These are phyloP conservation scores for Clarias platycephalus DNA, from an alignment of 2,797 vertebrate genomes.

Conservation along the genomic window DNA sequence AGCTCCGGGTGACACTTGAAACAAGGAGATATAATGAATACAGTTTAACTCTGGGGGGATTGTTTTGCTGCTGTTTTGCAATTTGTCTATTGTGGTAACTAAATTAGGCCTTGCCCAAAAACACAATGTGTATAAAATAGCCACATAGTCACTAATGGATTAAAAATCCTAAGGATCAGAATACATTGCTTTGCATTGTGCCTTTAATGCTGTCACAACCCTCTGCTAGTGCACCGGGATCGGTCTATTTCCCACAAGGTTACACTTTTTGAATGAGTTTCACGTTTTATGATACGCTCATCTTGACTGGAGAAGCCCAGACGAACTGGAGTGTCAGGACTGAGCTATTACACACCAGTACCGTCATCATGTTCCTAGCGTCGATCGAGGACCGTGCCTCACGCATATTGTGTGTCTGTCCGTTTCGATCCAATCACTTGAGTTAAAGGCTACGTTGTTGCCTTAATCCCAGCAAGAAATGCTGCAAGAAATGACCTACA, in stretches of 20 bases:
- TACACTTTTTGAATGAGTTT: not conserved
- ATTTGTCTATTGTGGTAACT: constrained; percentile 35
- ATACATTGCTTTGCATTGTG: not conserved
- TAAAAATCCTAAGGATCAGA: not conserved
- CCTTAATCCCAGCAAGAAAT: not conserved
- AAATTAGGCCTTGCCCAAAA: constrained; percentile 39
- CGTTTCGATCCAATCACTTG: not conserved
- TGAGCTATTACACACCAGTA: not conserved
- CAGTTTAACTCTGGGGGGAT: not conserved
- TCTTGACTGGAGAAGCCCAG: constrained; percentile 8
- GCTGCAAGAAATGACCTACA: not conserved
- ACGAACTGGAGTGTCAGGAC: not conserved
- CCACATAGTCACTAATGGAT: not conserved
- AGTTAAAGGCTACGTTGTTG: not conserved
- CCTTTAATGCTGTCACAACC: constrained; percentile 1
- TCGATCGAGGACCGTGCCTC: not conserved
- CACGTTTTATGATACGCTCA: not conserved
- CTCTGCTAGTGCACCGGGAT: too few species aligned
- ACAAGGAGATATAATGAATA: constrained; percentile 10
- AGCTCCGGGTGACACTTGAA: not conserved
- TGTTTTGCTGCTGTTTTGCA: not conserved
- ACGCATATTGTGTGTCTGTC: not conserved
- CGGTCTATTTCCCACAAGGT: not conserved
- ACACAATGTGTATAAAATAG: not conserved
- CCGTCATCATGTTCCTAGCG: not conserved